Evolutionary conservation across 2,113 vertebrate genomes (phyloP), one percentile per base, ranked within the genome.

Genomic region (Mesoclemmys tuberculata): DNA sequence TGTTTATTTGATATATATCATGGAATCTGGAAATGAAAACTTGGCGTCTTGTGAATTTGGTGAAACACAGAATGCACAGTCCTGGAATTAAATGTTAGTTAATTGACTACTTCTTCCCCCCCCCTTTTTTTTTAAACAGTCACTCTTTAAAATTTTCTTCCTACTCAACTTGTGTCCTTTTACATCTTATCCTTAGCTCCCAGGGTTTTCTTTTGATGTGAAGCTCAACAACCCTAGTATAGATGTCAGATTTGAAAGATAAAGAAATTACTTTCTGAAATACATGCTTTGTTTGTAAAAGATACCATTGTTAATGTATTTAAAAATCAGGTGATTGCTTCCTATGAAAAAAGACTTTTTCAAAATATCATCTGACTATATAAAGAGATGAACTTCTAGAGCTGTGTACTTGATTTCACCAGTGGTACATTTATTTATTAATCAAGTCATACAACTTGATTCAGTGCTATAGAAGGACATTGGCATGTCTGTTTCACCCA

Each of bases 181-280:
- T n/a, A 58, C 8, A 0, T 54, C 92, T 80, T 78, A 74, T 78
- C 48, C 81, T 56, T 56, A 26, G 82, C 79, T 94, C 92, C 75
- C 52, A 6, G 83, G 49, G 80, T 91, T 96, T 95, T 18, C 64
- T 90, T 96, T 96, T 97, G 96, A 93, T 94, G 84, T 92, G 81
- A n/a, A 91, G 26, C 92, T 96, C 91, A 81, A 75, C 80, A 88
- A 96, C 51, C 81, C 77, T 87, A 82, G 94, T 89, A 2, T n/a
- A 92, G 75, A 90, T 68, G 88, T 92, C 94, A 85, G 80, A 83
- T 83, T 95, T 96, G 93, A 93, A 94, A 93, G 46, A 87, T 81
- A 80, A 90, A 90, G 54, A 56, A 90, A 92, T 92, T 96, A 11
- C 91, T 94, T 95, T 92, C 87, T 90, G 91, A 83, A 88, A 90